These are phyloP conservation scores for Caenorhabditis sp. DNA, from an alignment of 2,888 invertebrate species.

Conservation along the genomic window DNA sequence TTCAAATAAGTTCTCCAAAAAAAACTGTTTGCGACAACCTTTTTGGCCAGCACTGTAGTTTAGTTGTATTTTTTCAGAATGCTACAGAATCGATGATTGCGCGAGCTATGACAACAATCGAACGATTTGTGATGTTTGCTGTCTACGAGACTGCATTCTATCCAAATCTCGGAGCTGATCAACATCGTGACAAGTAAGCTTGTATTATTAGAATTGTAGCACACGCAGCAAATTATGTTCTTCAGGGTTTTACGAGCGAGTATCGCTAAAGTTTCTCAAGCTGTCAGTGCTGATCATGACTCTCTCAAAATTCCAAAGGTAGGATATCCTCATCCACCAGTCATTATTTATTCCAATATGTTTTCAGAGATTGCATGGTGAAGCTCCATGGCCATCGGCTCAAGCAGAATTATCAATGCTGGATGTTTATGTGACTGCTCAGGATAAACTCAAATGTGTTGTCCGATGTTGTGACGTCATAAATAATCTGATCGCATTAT, in stretches of 20 bases:
- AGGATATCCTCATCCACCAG: slow-evolving; percentile 11
- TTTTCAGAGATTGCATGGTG: slow-evolving; percentile 80
- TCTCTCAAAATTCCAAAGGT: slow-evolving; percentile 25
- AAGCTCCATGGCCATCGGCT: slow-evolving; percentile 94
- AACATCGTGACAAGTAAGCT: slow-evolving; percentile 85
- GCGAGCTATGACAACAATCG: slow-evolving; percentile 83
- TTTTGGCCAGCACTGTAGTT: too few relatives aligned
- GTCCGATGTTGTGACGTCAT: slow-evolving; percentile 84
- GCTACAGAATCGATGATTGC: slow-evolving; percentile 42
- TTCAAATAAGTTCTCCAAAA: too few relatives aligned
- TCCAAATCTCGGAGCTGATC: slow-evolving; percentile 95
- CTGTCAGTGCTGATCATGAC: slow-evolving; percentile 9
- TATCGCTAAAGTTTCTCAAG: slow-evolving; percentile 14
- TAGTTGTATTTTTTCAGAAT: slow-evolving; percentile 21
- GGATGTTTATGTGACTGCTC: slow-evolving; percentile 80
- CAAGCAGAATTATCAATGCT: slow-evolving; percentile 87
- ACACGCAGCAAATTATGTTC: too few relatives aligned
- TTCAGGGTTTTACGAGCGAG: slow-evolving; percentile 22
- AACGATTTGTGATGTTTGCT: slow-evolving; percentile 85
- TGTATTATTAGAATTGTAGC: not conserved
- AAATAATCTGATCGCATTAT: slow-evolving; percentile 88
- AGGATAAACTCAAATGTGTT: slow-evolving; percentile 49
- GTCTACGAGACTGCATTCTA: slow-evolving; percentile 92
- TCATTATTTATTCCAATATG: slow-evolving; percentile 4
- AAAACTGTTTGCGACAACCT: too few relatives aligned